A percentile compares a stretch with the other conserved stretches of the same genome.
phyloP scores from a whole-genome alignment of 2,888 invertebrate species.

The Xestia sexstrigata region DNA sequence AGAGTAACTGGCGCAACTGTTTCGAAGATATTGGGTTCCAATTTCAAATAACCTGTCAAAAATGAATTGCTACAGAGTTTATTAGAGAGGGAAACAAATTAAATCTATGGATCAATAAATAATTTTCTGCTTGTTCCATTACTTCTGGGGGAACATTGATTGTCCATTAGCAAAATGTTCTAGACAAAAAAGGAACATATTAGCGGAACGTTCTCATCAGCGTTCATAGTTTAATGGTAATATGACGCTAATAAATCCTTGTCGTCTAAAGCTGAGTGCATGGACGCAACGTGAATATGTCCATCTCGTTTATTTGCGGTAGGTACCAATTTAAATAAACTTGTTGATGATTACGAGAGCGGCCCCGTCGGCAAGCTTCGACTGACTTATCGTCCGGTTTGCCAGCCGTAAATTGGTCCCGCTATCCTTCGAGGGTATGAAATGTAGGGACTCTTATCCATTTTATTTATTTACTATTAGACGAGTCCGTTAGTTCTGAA shows the following conservation, averaged over 20 bases:
- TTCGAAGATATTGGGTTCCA: not conserved
- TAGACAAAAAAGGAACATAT: conserved; percentile 26
- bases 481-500: conserved; percentile 42
- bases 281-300: conserved; percentile 67
- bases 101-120: not conserved
- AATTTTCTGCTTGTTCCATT: not conserved
- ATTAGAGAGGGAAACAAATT: not conserved
- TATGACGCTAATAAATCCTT: conserved; percentile 69
- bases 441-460: conserved; percentile 64
- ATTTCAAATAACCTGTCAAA: not conserved
- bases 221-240: conserved; percentile 47
- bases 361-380: conserved; percentile 68
- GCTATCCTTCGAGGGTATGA: conserved; percentile 68
- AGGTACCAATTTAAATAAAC: conserved; percentile 80
- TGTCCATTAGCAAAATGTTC: conserved; percentile 9
- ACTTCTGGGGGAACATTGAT: conserved; percentile 8
- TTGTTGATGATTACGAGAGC: conserved; percentile 76
- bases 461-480: conserved; percentile 61
- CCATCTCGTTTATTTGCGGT: conserved; percentile 76
- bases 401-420: conserved; percentile 73
- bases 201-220: conserved; percentile 40
- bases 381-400: conserved; percentile 72
- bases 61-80: not conserved
- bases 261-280: conserved; percentile 59
- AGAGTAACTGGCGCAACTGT: not conserved